Evolutionary conservation across 53 echinoderm and acorn worm genomes (phyloP), one percentile per base, ranked within the genome.

Genomic region (Astropecten irregularis): DNA sequence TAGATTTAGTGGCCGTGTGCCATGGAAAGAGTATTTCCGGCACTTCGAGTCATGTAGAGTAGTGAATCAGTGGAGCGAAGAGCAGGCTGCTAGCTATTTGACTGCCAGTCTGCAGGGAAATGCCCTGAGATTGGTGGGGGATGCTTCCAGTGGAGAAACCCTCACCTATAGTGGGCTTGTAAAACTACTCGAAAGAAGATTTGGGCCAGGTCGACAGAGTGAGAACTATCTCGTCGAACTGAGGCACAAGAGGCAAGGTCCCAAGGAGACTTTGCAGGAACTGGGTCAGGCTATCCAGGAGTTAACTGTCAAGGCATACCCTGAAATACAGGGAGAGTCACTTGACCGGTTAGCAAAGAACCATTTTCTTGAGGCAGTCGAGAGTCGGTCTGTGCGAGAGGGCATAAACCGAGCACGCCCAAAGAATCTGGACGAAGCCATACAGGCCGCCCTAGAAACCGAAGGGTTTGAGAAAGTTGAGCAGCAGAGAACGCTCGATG

Each of bases 281-380:
- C 26, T 68, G 25, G 68, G 68, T 20, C 68, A 68, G 18, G 68
- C 68, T 40, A 68, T 68, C n/a, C 68, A 68, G 3, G 39, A 36
- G 25, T 21, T 68, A 35, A 44, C 68, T 11, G 23, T 68, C 19
- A 35, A 40, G 26, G 68, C 68, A n/a, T 60, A 49, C 49, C 49
- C 37, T 49, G 49, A 49, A 14, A 49, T 49, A 49, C 49, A 49
- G 49, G 49, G n/a, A 60, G 60, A 60, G 60, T 60, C 60, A 27
- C 60, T 26, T 27, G 60, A 60, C 31, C 60, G 60, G 0, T 60
- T 60, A 30, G 60, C 60, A 7, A 60, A 60, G 60, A 60, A 60
- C 29, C 60, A 60, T 60, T 60, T 60, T 30, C 60, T 60, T 6
- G 60, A 25, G 4, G 28, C 60, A 0, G 60, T 60, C 60, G 29